Percentiles rank a stretch among this genome's conserved stretches.
Conservation (phyloP, 2,888 invertebrate species). For the Lordiphosa fenestrarum region DNA sequence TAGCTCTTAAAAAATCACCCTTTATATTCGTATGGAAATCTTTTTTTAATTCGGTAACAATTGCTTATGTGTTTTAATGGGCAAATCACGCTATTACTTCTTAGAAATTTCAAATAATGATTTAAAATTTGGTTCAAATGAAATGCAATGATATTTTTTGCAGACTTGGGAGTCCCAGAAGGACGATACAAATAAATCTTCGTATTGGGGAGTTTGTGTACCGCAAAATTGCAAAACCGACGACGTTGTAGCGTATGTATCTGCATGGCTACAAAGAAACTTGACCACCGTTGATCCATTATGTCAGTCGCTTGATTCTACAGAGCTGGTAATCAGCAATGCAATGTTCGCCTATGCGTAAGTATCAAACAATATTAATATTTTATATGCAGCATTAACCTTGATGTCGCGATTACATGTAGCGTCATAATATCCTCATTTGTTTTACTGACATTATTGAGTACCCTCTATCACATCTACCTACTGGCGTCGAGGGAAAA, state of each 20-base stretch:
- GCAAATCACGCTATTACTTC: too few species aligned
- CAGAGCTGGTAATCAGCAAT: neutral
- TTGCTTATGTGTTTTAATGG: too few species aligned
- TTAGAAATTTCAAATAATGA: too few species aligned
- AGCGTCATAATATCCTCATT: slow-evolving; percentile 6
- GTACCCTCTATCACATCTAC: slow-evolving; percentile 1
- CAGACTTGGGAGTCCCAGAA: neutral
- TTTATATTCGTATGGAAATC: too few species aligned
- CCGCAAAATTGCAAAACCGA: neutral
- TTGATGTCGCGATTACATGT: neutral
- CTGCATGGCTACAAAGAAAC: neutral
- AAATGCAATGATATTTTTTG: neutral
- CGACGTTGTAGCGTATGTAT: neutral
- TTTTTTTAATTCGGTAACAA: too few species aligned
- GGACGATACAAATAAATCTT: neutral
- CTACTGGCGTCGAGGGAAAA: neutral
- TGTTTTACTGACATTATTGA: neutral
- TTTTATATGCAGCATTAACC: neutral
- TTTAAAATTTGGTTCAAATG: too few species aligned
- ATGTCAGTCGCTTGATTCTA: slow-evolving; percentile 4
- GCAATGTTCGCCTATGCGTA: slow-evolving; percentile 7
- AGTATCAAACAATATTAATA: neutral
- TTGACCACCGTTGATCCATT: neutral
- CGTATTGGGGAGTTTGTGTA: slow-evolving; percentile 3
- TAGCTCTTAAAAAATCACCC: too few species aligned